phyloP scores from a whole-genome alignment of 1,140 invertebrate species.

The Brachionus rubens region DNA sequence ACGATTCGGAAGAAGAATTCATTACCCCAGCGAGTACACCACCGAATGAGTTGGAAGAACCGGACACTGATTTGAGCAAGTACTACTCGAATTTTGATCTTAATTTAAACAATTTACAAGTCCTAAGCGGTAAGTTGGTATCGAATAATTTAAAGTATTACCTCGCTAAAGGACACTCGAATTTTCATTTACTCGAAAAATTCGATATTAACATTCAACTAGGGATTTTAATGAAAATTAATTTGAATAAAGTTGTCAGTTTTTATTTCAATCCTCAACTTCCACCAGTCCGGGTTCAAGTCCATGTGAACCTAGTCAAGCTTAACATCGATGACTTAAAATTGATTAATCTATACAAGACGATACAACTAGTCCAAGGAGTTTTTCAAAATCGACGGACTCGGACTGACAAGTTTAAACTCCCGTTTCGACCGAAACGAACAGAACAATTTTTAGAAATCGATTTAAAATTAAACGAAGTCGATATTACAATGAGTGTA shows the following conservation, averaged over 20 bases:
- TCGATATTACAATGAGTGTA: constrained; percentile 20
- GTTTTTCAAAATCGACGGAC: background rate
- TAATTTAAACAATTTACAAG: constrained; percentile 23
- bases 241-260: background rate
- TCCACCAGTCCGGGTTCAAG: background rate
- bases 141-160: background rate
- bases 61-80: background rate
- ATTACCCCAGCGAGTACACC: constrained; percentile 88
- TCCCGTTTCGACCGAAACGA: background rate
- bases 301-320: constrained; percentile 1
- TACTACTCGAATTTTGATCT: constrained; percentile 44
- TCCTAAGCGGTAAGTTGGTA: constrained; percentile 51
- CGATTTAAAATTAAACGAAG: constrained; percentile 20
- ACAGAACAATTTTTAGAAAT: constrained; percentile 22
- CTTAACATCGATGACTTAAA: constrained; percentile 30
- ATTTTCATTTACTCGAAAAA: constrained; percentile 30
- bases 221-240: constrained; percentile 7
- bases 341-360: constrained; percentile 19
- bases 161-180: background rate
- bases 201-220: constrained; percentile 19
- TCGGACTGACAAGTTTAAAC: constrained; percentile 7
- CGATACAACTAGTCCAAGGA: background rate
- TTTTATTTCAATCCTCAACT: constrained; percentile 12
- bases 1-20: constrained; percentile 64
- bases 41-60: constrained; percentile 52